Percentiles rank a stretch among this genome's conserved stretches.
These are phyloP conservation scores for Lutjanus argentimaculatus DNA, from an alignment of 2,797 vertebrate species.

Conservation along the genomic window DNA sequence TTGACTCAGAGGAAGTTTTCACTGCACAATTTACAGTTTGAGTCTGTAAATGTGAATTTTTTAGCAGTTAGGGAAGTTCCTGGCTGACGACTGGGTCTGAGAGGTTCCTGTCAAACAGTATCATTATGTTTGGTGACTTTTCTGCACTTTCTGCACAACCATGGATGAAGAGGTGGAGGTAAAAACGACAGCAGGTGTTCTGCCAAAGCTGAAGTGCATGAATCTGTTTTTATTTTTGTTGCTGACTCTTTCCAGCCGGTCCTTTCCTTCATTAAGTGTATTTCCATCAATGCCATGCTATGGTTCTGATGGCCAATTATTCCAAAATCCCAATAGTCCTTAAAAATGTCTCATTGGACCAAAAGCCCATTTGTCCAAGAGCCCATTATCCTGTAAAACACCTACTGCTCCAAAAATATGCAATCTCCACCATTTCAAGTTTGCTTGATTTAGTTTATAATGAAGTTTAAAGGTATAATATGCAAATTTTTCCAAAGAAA, in stretches of 20 bases:
- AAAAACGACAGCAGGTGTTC: background rate
- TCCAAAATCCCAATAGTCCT: no score
- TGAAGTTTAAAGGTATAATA: no score
- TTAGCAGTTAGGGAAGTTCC: background rate
- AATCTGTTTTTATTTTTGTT: background rate
- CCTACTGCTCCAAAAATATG: no score
- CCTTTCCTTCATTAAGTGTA: background rate
- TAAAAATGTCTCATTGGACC: no score
- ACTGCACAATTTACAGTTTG: background rate
- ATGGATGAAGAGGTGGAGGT: background rate
- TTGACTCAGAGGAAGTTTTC: background rate
- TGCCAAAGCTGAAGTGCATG: background rate
- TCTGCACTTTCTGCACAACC: background rate
- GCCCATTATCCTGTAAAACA: no score
- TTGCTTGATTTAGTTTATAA: no score
- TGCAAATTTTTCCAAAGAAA: no score
- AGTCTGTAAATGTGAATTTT: background rate
- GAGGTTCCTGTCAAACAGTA: slow-evolving; percentile 12
- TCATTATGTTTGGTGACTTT: background rate
- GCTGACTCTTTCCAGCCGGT: background rate
- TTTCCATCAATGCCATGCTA: background rate
- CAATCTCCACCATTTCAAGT: no score
- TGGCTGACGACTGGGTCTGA: background rate
- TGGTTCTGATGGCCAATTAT: no score
- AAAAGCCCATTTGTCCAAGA: no score